Base-by-base conservation (phyloP, 2,797 vertebrate species). In the Gallinago stenura region DNA sequence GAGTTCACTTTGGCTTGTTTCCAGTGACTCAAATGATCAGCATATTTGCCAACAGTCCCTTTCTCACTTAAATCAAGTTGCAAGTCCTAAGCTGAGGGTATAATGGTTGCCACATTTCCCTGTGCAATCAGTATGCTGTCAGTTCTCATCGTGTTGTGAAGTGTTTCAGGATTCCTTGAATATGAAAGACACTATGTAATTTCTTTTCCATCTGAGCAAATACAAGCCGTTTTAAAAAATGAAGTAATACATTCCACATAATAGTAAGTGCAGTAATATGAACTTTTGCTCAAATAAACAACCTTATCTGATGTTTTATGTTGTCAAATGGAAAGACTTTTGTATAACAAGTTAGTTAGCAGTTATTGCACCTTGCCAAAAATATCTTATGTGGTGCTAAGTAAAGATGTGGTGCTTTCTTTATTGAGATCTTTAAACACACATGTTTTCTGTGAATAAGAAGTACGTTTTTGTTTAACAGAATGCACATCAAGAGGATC, bases 71-170 rank as follows among this genome's bases (percentile, higher is more conserved):
- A 93, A 58, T 90, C 60, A 77, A 90, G 60, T 89, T 90, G 50
- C 62, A 95, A 39, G 54, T 79, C 66, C 65, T 94, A 53, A 0
- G 0, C 65, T 81, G 57, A 71, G 66, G 39, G 37, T 80, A 80
- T 94, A 96, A 95, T 93, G 72, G 62, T 93, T 96, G 92, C 91
- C 87, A 93, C 84, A 84, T 95, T 96, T 93, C 70, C 66, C 80
- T 68, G 28, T 93, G 73, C 64, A 91, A 45, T 95, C 77, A 82
- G 73, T 77, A 31, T 33, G 28, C 56, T 94, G 77, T 92, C 89
- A 76, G 80, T 76, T 94, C 83, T 90, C 8, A 2, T 86, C 79
- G 37, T 75, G 26, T 45, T 68, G 76, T 83, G 84, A 86, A 94
- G 79, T 76, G 83, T 75, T 93, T 93, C 81, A 89, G 72, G 35